Percentiles rank a stretch among this genome's conserved stretches.
These are phyloP conservation scores for Morpho helenor DNA, from an alignment of 2,888 invertebrate genomes.

Conservation along the genomic window DNA sequence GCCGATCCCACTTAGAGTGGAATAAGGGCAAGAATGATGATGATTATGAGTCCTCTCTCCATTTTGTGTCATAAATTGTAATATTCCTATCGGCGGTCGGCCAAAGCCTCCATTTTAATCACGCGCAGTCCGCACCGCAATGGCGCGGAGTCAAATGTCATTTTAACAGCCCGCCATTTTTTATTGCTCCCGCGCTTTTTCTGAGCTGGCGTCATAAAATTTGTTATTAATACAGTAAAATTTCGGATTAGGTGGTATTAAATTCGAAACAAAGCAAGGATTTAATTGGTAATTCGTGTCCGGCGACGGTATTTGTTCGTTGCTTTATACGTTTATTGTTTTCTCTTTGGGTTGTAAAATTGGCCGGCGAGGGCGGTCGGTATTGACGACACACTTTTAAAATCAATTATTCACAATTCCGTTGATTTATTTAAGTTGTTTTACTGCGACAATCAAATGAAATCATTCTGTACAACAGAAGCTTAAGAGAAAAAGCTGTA, in stretches of 20 bases:
- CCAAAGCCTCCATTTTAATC: conserved; percentile 46
- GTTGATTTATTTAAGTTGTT: conserved; percentile 6
- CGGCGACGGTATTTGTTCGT: conserved; percentile 32
- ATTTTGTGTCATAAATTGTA: conserved; percentile 8
- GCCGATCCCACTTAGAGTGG: no score
- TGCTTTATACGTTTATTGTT: conserved; percentile 39
- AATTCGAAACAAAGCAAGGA: conserved; percentile 73
- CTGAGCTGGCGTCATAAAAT: conserved; percentile 58
- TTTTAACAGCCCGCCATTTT: conserved; percentile 58
- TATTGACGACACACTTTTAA: conserved; percentile 18
- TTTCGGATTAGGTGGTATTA: conserved; percentile 74
- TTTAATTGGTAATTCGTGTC: conserved; percentile 71
- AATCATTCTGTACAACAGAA: no score
- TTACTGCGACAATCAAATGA: no score
- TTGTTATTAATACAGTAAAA: conserved; percentile 75
- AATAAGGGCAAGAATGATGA: no score
- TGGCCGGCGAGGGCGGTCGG: conserved; percentile 24
- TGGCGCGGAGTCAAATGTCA: conserved; percentile 54
- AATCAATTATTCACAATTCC: conserved; percentile 31
- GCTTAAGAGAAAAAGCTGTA: no score
- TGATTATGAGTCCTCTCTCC: conserved; percentile 2
- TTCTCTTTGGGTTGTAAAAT: conserved; percentile 38
- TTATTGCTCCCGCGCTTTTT: conserved; percentile 56
- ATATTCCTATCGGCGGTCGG: conserved; percentile 4
- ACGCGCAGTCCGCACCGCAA: conserved; percentile 26